These are phyloP conservation scores for Thamnaconus septentrionalis DNA, from an alignment of 2,113 vertebrate genomes.

Conservation along the genomic window DNA sequence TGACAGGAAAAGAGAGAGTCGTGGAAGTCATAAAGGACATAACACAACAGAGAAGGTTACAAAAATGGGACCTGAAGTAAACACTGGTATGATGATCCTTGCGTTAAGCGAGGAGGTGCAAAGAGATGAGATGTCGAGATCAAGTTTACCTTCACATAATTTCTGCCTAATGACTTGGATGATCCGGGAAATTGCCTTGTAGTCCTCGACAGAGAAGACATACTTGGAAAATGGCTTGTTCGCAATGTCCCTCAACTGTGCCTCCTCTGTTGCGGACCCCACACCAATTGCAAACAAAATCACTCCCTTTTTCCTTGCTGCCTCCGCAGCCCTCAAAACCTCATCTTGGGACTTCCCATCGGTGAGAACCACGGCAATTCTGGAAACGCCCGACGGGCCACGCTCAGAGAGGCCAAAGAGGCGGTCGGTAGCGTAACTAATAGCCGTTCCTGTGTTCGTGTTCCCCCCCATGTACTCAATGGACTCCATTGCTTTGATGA, in stretches of 20 bases:
- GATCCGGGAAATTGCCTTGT: slow-evolving; percentile 94
- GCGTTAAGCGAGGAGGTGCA: neutral
- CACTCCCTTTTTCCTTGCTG: slow-evolving; percentile 89
- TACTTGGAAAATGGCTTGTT: slow-evolving; percentile 94
- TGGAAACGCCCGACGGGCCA: slow-evolving; percentile 81
- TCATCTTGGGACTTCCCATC: slow-evolving; percentile 97
- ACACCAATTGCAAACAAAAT: slow-evolving; percentile 96
- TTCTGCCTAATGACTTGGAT: slow-evolving; percentile 96
- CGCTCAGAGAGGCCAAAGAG: slow-evolving; percentile 90
- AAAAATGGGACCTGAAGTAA: neutral
- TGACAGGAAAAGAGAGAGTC: slow-evolving; percentile 7
- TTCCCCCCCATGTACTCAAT: slow-evolving; percentile 95
- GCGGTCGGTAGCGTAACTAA: slow-evolving; percentile 89
- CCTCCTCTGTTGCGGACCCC: slow-evolving; percentile 88
- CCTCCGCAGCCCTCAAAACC: slow-evolving; percentile 87
- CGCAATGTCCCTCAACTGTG: slow-evolving; percentile 88
- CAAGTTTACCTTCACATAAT: slow-evolving; percentile 90
- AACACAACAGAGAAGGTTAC: neutral
- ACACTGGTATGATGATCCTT: neutral
- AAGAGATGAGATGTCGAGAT: too few species aligned
- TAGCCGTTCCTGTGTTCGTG: slow-evolving; percentile 91
- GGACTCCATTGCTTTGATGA: slow-evolving; percentile 84
- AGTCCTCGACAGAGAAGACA: slow-evolving; percentile 94
- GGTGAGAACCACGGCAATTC: slow-evolving; percentile 94
- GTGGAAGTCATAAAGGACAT: neutral